Conservation (phyloP, 2,888 invertebrate genomes). For the Andrena chrysosceles region DNA sequence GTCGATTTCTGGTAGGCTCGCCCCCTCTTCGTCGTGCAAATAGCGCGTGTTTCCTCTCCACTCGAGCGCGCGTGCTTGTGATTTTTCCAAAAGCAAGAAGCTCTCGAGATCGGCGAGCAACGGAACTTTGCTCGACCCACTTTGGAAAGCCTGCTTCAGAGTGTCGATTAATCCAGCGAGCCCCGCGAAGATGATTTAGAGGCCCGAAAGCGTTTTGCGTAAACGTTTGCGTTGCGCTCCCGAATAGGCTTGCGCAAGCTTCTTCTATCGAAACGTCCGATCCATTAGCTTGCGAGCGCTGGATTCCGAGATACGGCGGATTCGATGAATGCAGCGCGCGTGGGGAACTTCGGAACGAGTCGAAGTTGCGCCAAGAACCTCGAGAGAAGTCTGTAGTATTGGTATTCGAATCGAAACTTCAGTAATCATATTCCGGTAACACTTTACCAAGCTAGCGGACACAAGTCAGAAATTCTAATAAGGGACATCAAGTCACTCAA, state of each 20-base stretch:
- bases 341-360: constrained; percentile 5
- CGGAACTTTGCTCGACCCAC: neutral
- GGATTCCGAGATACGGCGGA: constrained; percentile 21
- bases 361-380: constrained; percentile 31
- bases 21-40: neutral
- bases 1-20: too few species aligned
- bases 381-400: constrained; percentile 4
- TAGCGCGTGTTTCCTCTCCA: neutral
- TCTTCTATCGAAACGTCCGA: constrained; percentile 4
- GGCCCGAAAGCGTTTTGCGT: constrained; percentile 15
- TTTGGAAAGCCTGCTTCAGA: neutral
- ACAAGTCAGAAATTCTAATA: too few species aligned
- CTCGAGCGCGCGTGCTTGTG: neutral
- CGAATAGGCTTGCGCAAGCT: constrained; percentile 32
- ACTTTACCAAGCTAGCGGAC: too few species aligned
- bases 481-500: too few species aligned
- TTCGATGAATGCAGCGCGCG: constrained; percentile 3
- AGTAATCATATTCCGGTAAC: too few species aligned
- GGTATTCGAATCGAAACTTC: neutral
- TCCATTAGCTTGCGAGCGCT: constrained; percentile 21
- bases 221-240: constrained; percentile 28
- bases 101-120: neutral
- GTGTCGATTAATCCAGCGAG: neutral
- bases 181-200: constrained; percentile 24
- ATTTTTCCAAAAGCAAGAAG: neutral